Percentiles rank a stretch among this genome's conserved stretches.
phyloP scores from a whole-genome alignment of 1,140 invertebrate species.

The Samia ricini region DNA sequence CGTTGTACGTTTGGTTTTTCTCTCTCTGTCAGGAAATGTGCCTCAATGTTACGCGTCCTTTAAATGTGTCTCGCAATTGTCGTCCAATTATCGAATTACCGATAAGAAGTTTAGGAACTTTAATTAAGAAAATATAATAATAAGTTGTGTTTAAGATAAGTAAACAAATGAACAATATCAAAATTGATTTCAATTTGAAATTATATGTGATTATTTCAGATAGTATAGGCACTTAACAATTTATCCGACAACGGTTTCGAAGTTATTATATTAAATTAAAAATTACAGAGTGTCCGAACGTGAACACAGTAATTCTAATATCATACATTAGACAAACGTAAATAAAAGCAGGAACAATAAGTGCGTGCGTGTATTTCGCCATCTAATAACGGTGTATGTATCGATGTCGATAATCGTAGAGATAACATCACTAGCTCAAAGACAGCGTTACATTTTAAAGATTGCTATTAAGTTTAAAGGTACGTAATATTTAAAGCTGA shows the following conservation, averaged over 20 bases:
- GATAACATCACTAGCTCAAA: constrained; percentile 55
- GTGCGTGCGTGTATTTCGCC: constrained; percentile 19
- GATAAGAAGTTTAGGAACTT: too few relatives aligned
- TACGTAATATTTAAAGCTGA: constrained; percentile 59
- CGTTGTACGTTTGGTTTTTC: too few relatives aligned
- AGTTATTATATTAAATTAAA: not conserved
- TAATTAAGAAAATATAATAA: too few relatives aligned
- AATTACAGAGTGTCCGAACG: not conserved
- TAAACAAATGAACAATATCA: not conserved
- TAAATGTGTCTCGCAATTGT: too few relatives aligned
- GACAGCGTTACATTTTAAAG: constrained; percentile 64
- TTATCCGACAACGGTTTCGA: not conserved
- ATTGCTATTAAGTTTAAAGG: constrained; percentile 71
- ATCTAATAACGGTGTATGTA: constrained; percentile 45
- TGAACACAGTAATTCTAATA: not conserved
- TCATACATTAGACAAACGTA: not conserved
- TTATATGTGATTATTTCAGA: not conserved
- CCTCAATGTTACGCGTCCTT: too few relatives aligned
- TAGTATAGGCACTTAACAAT: not conserved
- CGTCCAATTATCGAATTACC: too few relatives aligned
- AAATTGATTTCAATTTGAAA: constrained; percentile 8
- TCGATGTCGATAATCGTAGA: constrained; percentile 56
- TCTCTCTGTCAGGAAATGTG: too few relatives aligned
- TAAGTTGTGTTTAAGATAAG: not conserved
- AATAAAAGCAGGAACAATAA: constrained; percentile 14